Evolutionary conservation across 2,113 vertebrate species (phyloP).

Genomic region (Myotis yumanensis): DNA sequence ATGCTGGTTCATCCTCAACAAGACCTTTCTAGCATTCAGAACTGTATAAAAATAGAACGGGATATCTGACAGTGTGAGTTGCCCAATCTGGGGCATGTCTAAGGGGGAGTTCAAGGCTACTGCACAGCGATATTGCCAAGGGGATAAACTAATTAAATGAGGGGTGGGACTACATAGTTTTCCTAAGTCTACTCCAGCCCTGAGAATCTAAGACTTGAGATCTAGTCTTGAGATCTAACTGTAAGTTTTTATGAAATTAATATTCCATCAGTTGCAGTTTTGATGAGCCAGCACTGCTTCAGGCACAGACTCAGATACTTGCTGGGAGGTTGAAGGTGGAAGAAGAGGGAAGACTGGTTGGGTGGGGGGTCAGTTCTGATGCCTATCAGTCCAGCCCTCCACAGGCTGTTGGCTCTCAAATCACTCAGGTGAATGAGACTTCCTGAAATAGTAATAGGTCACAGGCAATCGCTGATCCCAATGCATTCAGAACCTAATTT

Average conservation of each 20-base stretch:
- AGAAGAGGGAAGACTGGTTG: neutral
- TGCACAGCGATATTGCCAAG: neutral
- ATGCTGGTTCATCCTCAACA: neutral
- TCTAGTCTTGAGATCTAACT: neutral
- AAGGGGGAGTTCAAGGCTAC: neutral
- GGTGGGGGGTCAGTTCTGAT: neutral
- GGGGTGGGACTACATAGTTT: neutral
- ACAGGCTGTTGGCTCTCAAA: neutral
- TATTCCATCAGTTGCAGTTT: neutral
- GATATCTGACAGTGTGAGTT: neutral
- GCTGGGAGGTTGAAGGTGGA: neutral
- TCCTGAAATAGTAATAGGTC: constrained; percentile 69
- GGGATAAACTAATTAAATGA: neutral
- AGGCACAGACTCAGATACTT: neutral
- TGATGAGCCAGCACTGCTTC: neutral
- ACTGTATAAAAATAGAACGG: neutral
- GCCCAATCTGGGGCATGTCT: neutral
- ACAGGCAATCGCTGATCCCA: constrained; percentile 54
- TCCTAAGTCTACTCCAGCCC: neutral
- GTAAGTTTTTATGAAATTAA: neutral
- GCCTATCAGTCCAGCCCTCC: neutral
- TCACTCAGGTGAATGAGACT: constrained; percentile 50
- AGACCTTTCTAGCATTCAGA: neutral
- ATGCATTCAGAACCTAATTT: constrained; percentile 58
- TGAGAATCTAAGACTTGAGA: neutral